Percentiles rank a stretch among this genome's conserved stretches.
Evolutionary conservation across 2,113 vertebrate genomes (phyloP).

Genomic region (Cynopterus brachyotis): DNA sequence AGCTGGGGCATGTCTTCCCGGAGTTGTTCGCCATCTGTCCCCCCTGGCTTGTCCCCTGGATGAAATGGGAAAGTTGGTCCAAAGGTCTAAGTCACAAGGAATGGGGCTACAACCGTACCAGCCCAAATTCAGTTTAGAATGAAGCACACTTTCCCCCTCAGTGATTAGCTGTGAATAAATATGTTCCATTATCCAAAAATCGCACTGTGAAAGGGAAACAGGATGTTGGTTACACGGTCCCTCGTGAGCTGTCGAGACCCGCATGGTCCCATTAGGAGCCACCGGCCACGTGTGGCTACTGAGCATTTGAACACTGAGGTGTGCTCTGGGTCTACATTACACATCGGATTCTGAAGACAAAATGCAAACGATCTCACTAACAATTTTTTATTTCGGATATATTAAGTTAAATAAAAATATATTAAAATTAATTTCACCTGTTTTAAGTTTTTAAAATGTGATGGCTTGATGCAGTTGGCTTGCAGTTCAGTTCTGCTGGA

Average conservation of each 20-base stretch:
- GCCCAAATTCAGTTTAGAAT: background rate
- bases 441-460: background rate
- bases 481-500: background rate
- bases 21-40: background rate
- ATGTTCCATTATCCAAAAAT: background rate
- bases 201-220: background rate
- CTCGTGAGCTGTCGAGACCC: background rate
- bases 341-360: background rate
- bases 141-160: background rate
- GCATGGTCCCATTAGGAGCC: too few species aligned
- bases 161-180: background rate
- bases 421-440: background rate
- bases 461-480: background rate
- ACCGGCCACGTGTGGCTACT: accelerated
- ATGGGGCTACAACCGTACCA: background rate
- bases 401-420: background rate
- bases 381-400: background rate
- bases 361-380: background rate
- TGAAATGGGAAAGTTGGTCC: background rate
- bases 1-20: background rate
- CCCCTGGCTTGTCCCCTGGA: background rate
- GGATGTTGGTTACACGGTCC: background rate
- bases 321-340: background rate
- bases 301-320: background rate
- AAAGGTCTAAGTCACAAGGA: background rate